Conservation (phyloP, 2,113 vertebrate species). For the Leptosomus discolor region DNA sequence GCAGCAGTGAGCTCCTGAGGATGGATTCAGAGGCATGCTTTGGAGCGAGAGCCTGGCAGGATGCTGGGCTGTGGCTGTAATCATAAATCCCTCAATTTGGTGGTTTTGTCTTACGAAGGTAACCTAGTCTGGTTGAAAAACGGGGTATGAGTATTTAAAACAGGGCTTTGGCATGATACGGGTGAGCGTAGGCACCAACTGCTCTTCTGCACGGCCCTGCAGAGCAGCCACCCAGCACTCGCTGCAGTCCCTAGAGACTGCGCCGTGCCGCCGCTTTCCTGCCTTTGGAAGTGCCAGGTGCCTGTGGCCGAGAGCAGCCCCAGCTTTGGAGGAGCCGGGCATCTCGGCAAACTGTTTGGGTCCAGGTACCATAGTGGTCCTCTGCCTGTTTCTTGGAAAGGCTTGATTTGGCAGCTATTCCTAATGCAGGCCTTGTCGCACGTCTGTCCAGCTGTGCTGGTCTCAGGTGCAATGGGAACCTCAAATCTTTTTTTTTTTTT, state of each 20-base stretch:
- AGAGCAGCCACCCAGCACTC: neutral
- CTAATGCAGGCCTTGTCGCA: neutral
- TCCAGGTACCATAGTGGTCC: neutral
- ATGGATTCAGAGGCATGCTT: neutral
- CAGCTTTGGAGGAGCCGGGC: neutral
- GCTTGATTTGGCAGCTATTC: neutral
- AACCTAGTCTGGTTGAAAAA: neutral
- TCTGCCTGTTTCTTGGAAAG: neutral
- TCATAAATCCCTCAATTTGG: neutral
- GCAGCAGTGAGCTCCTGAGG: neutral
- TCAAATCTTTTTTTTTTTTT: neutral
- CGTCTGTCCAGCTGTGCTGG: neutral
- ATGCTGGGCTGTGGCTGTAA: neutral
- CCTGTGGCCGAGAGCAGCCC: fast-evolving
- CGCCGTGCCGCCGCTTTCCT: neutral
- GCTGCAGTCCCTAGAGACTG: neutral
- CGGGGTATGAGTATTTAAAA: neutral
- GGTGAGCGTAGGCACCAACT: neutral
- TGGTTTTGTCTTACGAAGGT: neutral
- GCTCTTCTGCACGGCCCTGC: neutral
- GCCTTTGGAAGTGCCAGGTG: neutral
- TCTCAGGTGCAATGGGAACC: neutral
- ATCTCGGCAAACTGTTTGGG: neutral
- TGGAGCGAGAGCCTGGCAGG: neutral
- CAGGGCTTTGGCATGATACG: neutral